Evolutionary conservation across 2,888 invertebrate species (phyloP).

Genomic region (Epinotia brunnichana): DNA sequence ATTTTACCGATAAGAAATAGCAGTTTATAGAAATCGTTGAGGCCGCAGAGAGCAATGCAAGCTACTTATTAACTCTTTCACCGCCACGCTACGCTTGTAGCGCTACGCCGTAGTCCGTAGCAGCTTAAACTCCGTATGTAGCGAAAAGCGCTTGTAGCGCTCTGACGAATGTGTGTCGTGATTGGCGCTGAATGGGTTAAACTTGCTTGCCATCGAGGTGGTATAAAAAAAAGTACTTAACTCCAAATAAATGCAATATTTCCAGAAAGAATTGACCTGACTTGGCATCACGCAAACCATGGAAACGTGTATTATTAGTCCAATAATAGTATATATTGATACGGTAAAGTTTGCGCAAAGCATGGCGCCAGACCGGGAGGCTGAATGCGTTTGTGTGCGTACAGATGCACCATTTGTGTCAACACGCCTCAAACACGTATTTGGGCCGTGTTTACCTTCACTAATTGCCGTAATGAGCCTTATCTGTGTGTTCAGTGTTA

Average conservation of each 20-base stretch:
- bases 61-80: too few relatives aligned
- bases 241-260: too few relatives aligned
- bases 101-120: too few relatives aligned
- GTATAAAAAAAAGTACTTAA: too few relatives aligned
- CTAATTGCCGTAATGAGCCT: conserved; percentile 79
- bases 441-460: conserved; percentile 74
- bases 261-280: too few relatives aligned
- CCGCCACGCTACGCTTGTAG: too few relatives aligned
- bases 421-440: conserved; percentile 53
- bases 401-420: conserved; percentile 52
- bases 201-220: too few relatives aligned
- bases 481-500: conserved; percentile 75
- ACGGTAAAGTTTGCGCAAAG: conserved; percentile 23
- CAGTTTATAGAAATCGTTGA: background rate
- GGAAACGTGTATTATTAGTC: background rate
- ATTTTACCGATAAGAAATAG: too few relatives aligned
- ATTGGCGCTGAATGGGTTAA: too few relatives aligned
- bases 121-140: too few relatives aligned
- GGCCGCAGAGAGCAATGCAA: background rate
- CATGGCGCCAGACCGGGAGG: conserved; percentile 9
- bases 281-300: background rate
- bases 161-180: too few relatives aligned
- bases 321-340: background rate
- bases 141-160: too few relatives aligned
- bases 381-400: conserved; percentile 25